phyloP scores from a whole-genome alignment of 2,888 invertebrate genomes.

The Philereme vetulata region DNA sequence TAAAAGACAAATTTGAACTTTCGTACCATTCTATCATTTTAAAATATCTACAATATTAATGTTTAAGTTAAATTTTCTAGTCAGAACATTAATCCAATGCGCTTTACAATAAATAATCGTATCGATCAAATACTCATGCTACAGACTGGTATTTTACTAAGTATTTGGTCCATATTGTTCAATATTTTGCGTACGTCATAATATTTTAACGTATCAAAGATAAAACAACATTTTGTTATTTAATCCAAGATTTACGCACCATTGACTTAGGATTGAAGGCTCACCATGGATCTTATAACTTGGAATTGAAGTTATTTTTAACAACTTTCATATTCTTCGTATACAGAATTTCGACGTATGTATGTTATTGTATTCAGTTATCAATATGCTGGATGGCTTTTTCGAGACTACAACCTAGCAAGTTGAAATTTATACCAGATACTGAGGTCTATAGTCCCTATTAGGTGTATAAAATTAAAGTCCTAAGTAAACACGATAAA shows the following conservation, averaged over 20 bases:
- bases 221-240: slow-evolving; percentile 4
- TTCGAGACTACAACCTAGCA: too few species aligned
- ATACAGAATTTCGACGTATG: background rate
- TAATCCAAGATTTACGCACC: slow-evolving; percentile 4
- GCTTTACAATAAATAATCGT: too few species aligned
- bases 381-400: background rate
- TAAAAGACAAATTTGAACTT: too few species aligned
- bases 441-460: too few species aligned
- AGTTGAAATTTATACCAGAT: too few species aligned
- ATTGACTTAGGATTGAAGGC: slow-evolving; percentile 11
- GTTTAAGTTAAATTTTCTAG: too few species aligned
- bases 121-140: too few species aligned
- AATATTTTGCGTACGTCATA: background rate
- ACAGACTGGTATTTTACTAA: background rate
- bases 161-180: background rate
- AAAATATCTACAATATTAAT: too few species aligned
- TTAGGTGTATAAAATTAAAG: too few species aligned
- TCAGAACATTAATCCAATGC: too few species aligned
- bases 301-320: slow-evolving; percentile 7
- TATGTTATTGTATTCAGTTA: background rate
- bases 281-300: background rate
- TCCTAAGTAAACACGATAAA: too few species aligned
- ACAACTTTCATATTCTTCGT: background rate
- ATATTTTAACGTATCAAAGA: slow-evolving; percentile 2
- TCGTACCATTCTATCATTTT: too few species aligned